Percentiles rank a stretch among this genome's conserved stretches.
phyloP scores from a whole-genome alignment of 1,140 invertebrate species.

The Bombus soroeensis region DNA sequence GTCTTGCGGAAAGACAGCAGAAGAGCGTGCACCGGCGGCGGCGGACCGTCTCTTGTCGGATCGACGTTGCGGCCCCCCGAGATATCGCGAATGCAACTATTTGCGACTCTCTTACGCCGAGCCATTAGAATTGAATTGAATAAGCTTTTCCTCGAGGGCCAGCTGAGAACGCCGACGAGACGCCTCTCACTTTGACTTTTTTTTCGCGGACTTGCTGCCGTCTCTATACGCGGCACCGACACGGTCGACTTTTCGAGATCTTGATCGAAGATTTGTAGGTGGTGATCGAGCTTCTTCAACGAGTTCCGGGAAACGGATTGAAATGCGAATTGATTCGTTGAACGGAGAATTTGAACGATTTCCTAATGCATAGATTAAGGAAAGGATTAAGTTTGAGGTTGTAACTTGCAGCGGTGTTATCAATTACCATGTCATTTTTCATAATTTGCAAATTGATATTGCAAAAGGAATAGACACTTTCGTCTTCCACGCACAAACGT shows the following conservation, averaged over 20 bases:
- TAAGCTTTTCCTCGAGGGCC: conserved; percentile 65
- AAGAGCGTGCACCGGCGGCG: conserved; percentile 3
- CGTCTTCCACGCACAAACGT: too few species aligned
- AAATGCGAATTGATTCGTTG: too few species aligned
- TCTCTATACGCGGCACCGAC: neutral
- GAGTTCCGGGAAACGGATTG: too few species aligned
- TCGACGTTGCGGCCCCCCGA: conserved; percentile 27
- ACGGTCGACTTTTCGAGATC: conserved; percentile 12
- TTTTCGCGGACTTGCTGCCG: neutral
- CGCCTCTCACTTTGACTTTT: conserved; percentile 52
- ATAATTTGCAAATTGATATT: too few species aligned
- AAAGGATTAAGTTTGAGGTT: too few species aligned
- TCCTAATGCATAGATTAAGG: too few species aligned
- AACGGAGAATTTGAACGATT: too few species aligned
- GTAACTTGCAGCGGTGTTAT: too few species aligned
- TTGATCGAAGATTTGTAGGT: neutral
- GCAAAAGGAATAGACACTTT: too few species aligned
- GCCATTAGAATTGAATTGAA: conserved; percentile 75
- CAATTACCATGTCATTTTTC: too few species aligned
- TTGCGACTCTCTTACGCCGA: neutral
- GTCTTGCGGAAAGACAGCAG: conserved; percentile 34
- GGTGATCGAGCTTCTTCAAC: neutral
- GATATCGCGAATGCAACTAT: conserved; percentile 62
- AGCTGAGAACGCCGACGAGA: conserved; percentile 51
- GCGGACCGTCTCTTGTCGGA: neutral